Evolutionary conservation across 92 coral and sea anemone species (phyloP).

Genomic region (Isaurus tuberculatus): DNA sequence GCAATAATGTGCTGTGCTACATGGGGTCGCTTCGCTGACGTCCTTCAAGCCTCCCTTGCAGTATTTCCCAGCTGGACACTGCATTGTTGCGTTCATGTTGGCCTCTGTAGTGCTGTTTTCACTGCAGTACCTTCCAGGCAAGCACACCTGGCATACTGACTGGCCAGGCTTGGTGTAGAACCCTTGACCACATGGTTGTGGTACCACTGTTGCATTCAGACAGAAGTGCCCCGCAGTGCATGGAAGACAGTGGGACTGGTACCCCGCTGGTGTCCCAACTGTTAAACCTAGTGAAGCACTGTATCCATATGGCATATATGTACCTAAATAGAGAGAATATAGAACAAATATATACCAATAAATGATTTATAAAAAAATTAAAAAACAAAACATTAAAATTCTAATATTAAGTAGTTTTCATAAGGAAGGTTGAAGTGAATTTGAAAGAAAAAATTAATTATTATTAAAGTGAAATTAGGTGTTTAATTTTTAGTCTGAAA

Average conservation of each 20-base stretch:
- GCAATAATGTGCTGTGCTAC: slow-evolving; percentile 90
- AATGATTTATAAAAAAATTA: too few species aligned
- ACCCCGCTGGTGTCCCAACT: slow-evolving; percentile 80
- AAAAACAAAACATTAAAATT: too few species aligned
- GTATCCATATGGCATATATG: slow-evolving; percentile 92
- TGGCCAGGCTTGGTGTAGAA: slow-evolving; percentile 91
- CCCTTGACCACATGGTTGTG: slow-evolving; percentile 92
- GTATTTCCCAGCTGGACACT: slow-evolving; percentile 92
- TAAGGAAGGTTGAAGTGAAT: too few species aligned
- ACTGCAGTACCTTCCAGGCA: slow-evolving; percentile 93
- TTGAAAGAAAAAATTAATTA: too few species aligned
- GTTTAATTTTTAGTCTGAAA: too few species aligned
- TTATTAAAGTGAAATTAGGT: too few species aligned
- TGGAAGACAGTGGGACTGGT: slow-evolving; percentile 79
- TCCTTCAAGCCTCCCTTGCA: slow-evolving; percentile 80
- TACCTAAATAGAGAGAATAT: slow-evolving; percentile 67
- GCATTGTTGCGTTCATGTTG: slow-evolving; percentile 80
- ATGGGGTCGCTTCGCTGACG: slow-evolving; percentile 83
- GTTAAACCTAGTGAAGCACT: slow-evolving; percentile 60
- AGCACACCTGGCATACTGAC: slow-evolving; percentile 89
- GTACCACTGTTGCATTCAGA: slow-evolving; percentile 86
- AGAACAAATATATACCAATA: background rate
- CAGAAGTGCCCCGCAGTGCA: slow-evolving; percentile 94
- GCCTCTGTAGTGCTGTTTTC: slow-evolving; percentile 84
- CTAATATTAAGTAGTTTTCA: too few species aligned